Evolutionary conservation across 1,140 invertebrate species (phyloP), one percentile per base, ranked within the genome.

Genomic region (Drosophila seguyi): DNA sequence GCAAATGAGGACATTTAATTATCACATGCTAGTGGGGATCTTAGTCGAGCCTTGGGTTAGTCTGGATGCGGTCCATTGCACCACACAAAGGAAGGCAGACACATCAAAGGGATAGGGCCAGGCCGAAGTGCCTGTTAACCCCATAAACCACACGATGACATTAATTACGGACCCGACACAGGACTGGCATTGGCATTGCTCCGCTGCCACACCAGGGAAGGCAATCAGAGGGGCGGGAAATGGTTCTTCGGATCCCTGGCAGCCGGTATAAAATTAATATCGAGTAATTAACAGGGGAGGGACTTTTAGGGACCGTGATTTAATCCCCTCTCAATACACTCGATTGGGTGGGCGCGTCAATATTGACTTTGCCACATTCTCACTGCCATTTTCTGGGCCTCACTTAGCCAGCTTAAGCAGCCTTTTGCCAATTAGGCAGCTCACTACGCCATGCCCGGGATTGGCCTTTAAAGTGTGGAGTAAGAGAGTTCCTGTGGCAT

Each of bases 261-360:
- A 56, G 60, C 16, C 77, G 60, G 58, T 82, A 76, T 79, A 88
- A 92, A 92, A 92, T 92, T 91, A 91, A 92, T 91, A 92, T 82
- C 72, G 60, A 81, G 88, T 87, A 87, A 92, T 92, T 90, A 88
- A 92, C 73, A 82, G 82, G 81, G 61, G 56, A 34, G 62, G 20
- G 72, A 60, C 72, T 78, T 83, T 57, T 53, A 48, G 65, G 42
- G 47, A 44, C 66, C 53, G 82, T 79, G 86, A 90, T 90, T 91
- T 75, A 76, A 75, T 41, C 65, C 29, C 53, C 57, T 53, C 60
- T 31, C 55, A 42, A 66, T 50, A 44, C 57, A 59, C 31, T 48
- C 48, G 50, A 85, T 81, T 63, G 76, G 61, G 48, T 79, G 81
- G 77, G 81, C 59, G 82, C 79, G 56, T 36, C 81, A 58, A 67